Evolutionary conservation across 2,113 vertebrate genomes (phyloP), one percentile per base, ranked within the genome.

Genomic region (Polypterus senegalus): DNA sequence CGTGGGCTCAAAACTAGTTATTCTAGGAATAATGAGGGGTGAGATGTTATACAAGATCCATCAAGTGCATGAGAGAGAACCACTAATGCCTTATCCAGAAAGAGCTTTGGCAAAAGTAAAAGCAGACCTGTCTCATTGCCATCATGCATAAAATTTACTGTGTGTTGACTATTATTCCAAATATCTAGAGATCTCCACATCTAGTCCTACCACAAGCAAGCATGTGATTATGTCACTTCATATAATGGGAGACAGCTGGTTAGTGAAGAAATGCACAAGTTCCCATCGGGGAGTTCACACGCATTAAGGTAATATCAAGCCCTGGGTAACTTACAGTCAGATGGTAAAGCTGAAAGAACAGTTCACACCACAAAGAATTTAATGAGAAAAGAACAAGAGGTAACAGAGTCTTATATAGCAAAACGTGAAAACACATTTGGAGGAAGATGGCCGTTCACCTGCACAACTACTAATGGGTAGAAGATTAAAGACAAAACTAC

Each of bases 121-220:
- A 47, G 52, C 60, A n/a, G 47, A 67, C 10, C 53, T 63, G 3
- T 67, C 63, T 11, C 57, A 63, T 6, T 63, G 55, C 47, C 46
- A 67, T 6, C 46, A 60, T 54, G 49, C 11, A 49, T 61, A 67
- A 11, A 60, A 63, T 54, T 51, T 67, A 6, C 46, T 63, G 3
- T 60, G 57, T 67, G 61, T 66, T 5, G 61, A 63, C 9, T 67
- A 59, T 6, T 59, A 59, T 27, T 63, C 52, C 0, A 63, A 67
- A 43, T 63, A 27, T 44, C 61, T 47, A 48, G 57, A 63, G 47
- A 59, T 63, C 46, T 7, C 8, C 45, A 66, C 51, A 4, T 48
- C 57, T 5, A 57, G 51, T 46, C 47, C 47, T 48, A 62, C 60
- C 46, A 66, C 65, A 55, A 65, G 49, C 47, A 53, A 44, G 57